Evolutionary conservation across 2,888 invertebrate genomes (phyloP).

Genomic region (Cryptocephalus primarius): DNA sequence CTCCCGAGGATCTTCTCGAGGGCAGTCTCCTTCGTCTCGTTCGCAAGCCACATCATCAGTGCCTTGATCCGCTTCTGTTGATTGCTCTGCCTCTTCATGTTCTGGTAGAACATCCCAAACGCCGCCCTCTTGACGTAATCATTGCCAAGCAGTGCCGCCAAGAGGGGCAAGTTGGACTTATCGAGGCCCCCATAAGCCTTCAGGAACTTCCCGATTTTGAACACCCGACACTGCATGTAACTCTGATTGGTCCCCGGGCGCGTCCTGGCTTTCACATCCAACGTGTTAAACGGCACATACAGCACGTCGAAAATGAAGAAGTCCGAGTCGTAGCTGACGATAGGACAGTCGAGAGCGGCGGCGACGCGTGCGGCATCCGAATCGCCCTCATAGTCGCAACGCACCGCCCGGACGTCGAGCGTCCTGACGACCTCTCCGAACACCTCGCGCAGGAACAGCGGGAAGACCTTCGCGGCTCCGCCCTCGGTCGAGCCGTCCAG

Average conservation of each 20-base stretch:
- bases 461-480: slow-evolving; percentile 45
- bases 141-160: slow-evolving; percentile 79
- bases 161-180: slow-evolving; percentile 52
- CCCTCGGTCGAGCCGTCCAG: slow-evolving; percentile 47
- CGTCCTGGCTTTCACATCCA: slow-evolving; percentile 36
- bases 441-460: slow-evolving; percentile 60
- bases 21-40: slow-evolving; percentile 59
- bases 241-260: slow-evolving; percentile 2
- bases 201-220: slow-evolving; percentile 57
- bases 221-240: slow-evolving; percentile 58
- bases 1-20: slow-evolving; percentile 53
- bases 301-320: slow-evolving; percentile 79
- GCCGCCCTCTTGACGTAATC: slow-evolving; percentile 65
- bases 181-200: slow-evolving; percentile 54
- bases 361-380: slow-evolving; percentile 77
- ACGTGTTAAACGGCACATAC: slow-evolving; percentile 67
- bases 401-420: slow-evolving; percentile 53
- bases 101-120: slow-evolving; percentile 60
- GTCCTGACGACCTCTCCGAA: slow-evolving; percentile 60
- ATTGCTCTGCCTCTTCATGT: slow-evolving; percentile 40
- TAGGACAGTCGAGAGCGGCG: slow-evolving; percentile 66
- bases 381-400: slow-evolving; percentile 85
- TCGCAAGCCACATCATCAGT: slow-evolving; percentile 65
- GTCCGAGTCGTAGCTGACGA: slow-evolving; percentile 89
- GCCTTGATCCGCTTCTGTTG: slow-evolving; percentile 60